A percentile compares a stretch with the other conserved stretches of the same genome.
phyloP scores from a whole-genome alignment of 2,888 invertebrate species.

The Phania funesta region DNA sequence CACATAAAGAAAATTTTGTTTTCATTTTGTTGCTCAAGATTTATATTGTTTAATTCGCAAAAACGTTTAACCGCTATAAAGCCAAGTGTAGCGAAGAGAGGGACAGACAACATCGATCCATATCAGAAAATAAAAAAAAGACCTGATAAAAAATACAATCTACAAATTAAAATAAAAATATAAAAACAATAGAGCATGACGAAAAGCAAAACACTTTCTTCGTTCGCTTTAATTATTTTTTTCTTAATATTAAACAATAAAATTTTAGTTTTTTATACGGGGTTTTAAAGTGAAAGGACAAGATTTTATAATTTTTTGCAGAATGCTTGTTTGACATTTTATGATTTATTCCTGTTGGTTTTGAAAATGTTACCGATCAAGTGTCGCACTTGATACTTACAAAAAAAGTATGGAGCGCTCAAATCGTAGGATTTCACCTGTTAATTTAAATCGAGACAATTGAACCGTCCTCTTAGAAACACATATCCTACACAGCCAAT shows the following conservation, averaged over 20 bases:
- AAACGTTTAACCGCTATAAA: constrained; percentile 12
- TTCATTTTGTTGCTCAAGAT: neutral
- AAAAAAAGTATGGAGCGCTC: too few species aligned
- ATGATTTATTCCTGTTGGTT: too few species aligned
- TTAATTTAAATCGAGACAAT: too few species aligned
- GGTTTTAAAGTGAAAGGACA: too few species aligned
- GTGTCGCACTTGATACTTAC: too few species aligned
- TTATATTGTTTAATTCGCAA: neutral
- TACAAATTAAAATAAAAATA: neutral
- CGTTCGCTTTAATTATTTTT: neutral
- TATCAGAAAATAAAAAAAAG: neutral
- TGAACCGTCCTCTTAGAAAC: too few species aligned
- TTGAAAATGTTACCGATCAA: too few species aligned
- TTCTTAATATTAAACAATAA: neutral
- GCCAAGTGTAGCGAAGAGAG: neutral
- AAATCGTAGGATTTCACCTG: too few species aligned
- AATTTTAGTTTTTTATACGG: too few species aligned
- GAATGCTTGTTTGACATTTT: too few species aligned
- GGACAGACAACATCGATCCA: neutral
- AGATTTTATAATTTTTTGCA: too few species aligned
- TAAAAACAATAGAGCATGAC: constrained; percentile 3
- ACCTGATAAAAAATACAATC: neutral
- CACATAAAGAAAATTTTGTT: constrained; percentile 2
- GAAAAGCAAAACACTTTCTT: constrained; percentile 20
- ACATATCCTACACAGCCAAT: too few species aligned